phyloP scores from a whole-genome alignment of 1,140 invertebrate species.

The Pseudomyrmex sp. region DNA sequence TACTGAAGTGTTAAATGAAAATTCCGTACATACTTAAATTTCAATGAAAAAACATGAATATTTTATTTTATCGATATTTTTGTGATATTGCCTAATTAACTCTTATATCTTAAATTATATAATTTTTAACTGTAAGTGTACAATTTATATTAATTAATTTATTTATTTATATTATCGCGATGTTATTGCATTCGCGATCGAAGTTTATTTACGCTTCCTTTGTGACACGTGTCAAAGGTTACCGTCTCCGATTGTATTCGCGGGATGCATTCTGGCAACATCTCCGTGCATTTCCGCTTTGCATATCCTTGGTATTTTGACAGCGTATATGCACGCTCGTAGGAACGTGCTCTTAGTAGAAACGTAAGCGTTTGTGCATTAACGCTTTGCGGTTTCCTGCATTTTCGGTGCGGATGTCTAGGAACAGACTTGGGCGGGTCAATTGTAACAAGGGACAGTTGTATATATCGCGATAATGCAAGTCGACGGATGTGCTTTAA shows the following conservation, averaged over 20 bases:
- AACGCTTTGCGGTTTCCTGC: conserved; percentile 46
- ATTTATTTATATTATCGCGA: too few species aligned
- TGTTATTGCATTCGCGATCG: too few species aligned
- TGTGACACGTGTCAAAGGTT: conserved; percentile 32
- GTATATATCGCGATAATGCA: conserved; percentile 33
- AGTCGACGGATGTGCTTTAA: not conserved
- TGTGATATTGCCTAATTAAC: too few species aligned
- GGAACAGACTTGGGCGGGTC: conserved; percentile 28
- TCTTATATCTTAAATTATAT: too few species aligned
- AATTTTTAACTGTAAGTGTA: too few species aligned
- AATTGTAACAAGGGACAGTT: conserved; percentile 55
- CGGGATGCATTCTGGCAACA: not conserved
- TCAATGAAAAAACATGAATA: too few species aligned
- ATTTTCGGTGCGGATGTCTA: conserved; percentile 31
- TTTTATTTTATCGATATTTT: too few species aligned
- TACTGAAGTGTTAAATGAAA: too few species aligned
- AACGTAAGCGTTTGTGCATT: conserved; percentile 57
- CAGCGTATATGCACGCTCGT: conserved; percentile 31
- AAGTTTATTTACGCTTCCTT: not conserved
- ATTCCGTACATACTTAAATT: too few species aligned
- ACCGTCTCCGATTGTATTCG: not conserved
- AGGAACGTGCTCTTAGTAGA: conserved; percentile 9
- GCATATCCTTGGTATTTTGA: conserved; percentile 53
- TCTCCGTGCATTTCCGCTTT: conserved; percentile 24
- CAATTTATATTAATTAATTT: too few species aligned